Percentiles rank a stretch among this genome's conserved stretches.
phyloP scores from a whole-genome alignment of 1,140 invertebrate genomes.

The Temnothorax nylanderi region DNA sequence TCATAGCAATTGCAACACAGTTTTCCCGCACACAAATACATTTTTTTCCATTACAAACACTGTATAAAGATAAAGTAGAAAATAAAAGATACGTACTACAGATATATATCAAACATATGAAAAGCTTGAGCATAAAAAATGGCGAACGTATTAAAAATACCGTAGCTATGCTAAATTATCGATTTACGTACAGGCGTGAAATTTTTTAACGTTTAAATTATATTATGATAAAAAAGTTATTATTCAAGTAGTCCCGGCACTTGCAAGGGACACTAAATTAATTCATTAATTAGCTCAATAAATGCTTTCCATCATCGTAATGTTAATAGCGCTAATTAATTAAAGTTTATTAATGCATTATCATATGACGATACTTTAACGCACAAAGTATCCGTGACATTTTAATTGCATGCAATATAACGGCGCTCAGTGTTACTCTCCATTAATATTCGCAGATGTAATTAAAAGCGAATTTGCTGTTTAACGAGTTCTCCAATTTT shows the following conservation, averaged over 20 bases:
- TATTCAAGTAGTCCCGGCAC: background rate
- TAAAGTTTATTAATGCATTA: conserved; percentile 63
- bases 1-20: conserved; percentile 33
- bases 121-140: background rate
- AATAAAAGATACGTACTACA: background rate
- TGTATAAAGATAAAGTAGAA: background rate
- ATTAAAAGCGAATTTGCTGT: conserved; percentile 64
- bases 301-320: conserved; percentile 56
- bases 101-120: background rate
- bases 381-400: conserved; percentile 60
- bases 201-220: background rate
- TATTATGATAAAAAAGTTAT: conserved; percentile 3
- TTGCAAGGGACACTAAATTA: conserved; percentile 32
- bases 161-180: background rate
- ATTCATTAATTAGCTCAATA: conserved; percentile 48
- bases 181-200: background rate
- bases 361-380: conserved; percentile 60
- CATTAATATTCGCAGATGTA: conserved; percentile 64
- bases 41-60: background rate
- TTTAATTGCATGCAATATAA: conserved; percentile 63
- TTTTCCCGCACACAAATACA: background rate
- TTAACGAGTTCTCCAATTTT: conserved; percentile 65
- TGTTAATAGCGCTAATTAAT: conserved; percentile 58
- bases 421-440: conserved; percentile 52
- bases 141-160: background rate